A percentile compares a stretch with the other conserved stretches of the same genome.
These are phyloP conservation scores for Furnarius figulus DNA, from an alignment of 2,113 vertebrate genomes.

Conservation along the genomic window DNA sequence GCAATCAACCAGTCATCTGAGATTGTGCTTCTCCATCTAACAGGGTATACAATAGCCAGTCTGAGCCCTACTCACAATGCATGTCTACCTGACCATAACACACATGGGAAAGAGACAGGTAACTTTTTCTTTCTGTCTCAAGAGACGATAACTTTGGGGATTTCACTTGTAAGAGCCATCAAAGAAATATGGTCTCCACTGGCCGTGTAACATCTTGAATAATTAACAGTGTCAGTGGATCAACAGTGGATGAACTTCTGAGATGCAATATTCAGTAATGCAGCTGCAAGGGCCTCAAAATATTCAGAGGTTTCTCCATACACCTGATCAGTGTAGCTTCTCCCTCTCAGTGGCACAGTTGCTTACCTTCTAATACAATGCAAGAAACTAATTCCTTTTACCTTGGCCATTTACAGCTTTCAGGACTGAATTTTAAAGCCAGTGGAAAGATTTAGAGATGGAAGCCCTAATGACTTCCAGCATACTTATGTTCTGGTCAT, in stretches of 20 bases:
- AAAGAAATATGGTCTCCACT: neutral
- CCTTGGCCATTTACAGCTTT: neutral
- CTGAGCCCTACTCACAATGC: neutral
- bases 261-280: neutral
- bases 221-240: neutral
- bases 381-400: neutral
- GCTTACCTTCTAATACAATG: neutral
- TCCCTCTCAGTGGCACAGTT: neutral
- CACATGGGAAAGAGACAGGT: fast-evolving
- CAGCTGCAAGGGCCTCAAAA: neutral
- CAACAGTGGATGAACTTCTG: neutral
- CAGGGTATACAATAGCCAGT: neutral
- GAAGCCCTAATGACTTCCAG: neutral
- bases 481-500: neutral
- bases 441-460: neutral
- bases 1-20: neutral
- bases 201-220: neutral
- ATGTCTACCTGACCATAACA: neutral
- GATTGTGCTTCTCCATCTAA: neutral
- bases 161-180: neutral
- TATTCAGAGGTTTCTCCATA: neutral
- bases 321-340: neutral
- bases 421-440: neutral
- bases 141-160: neutral
- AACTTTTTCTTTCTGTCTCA: neutral